phyloP scores from a whole-genome alignment of 2,113 vertebrate genomes.

The Okapia johnstoni region DNA sequence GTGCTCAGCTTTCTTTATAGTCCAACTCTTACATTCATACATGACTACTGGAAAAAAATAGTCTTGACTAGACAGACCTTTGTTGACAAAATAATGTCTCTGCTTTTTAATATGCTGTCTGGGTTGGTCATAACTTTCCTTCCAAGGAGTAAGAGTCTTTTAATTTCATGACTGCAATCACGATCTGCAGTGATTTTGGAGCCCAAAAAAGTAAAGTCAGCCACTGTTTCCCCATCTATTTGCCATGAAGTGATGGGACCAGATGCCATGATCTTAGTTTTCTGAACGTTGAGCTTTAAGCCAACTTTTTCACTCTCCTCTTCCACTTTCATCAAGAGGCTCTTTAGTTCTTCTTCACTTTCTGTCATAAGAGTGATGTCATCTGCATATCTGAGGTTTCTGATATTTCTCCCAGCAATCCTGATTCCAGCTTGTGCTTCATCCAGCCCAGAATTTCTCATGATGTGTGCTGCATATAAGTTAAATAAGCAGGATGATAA shows the following conservation, averaged over 20 bases:
- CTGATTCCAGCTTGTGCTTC: neutral
- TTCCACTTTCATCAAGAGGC: neutral
- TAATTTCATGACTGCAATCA: neutral
- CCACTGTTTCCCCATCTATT: neutral
- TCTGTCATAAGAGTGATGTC: neutral
- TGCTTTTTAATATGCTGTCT: neutral
- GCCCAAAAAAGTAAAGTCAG: fast-evolving
- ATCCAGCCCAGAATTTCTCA: neutral
- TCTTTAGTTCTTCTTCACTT: neutral
- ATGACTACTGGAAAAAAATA: neutral
- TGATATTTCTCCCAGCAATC: neutral
- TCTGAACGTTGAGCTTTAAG: neutral
- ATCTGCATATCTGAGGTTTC: neutral
- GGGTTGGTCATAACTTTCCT: neutral
- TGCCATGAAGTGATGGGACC: neutral
- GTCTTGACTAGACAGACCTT: fast-evolving
- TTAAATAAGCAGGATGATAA: neutral
- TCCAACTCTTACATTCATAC: neutral
- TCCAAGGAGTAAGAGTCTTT: neutral
- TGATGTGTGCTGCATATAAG: neutral
- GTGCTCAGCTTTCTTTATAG: neutral
- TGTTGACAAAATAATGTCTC: neutral
- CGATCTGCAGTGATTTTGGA: neutral
- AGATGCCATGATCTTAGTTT: neutral
- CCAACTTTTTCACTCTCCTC: neutral